A percentile compares a stretch with the other conserved stretches of the same genome.
Conservation (phyloP, 2,113 vertebrate species). For the Nicator chloris region DNA sequence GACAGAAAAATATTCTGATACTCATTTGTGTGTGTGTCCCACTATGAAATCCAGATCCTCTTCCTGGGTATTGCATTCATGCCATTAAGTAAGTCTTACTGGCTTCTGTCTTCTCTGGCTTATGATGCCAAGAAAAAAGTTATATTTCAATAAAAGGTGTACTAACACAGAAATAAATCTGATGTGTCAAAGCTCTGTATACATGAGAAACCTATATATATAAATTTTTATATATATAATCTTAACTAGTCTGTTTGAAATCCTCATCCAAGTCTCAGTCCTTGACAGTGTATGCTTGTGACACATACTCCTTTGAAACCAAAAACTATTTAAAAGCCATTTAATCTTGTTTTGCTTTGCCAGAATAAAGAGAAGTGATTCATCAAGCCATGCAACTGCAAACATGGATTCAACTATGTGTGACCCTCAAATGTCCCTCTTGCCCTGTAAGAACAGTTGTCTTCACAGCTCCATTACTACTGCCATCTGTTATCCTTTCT, state of each 20-base stretch:
- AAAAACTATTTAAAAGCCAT: not conserved
- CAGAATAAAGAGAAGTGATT: not conserved
- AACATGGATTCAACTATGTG: not conserved
- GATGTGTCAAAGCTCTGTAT: not conserved
- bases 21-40: not conserved
- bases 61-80: not conserved
- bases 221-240: too few species aligned
- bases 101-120: not conserved
- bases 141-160: not conserved
- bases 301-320: not conserved
- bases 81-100: not conserved
- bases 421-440: not conserved
- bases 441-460: not conserved
- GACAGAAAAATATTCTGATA: not conserved
- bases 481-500: not conserved
- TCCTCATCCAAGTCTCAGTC: not conserved
- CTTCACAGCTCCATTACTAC: not conserved
- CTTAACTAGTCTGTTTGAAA: not conserved
- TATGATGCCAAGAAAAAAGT: not conserved
- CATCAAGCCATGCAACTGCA: not conserved
- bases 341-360: not conserved
- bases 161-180: not conserved
- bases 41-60: not conserved
- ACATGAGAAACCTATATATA: not conserved
- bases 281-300: not conserved